Percentiles rank a stretch among this genome's conserved stretches.
These are phyloP conservation scores for Turnix velox DNA, from an alignment of 2,113 vertebrate genomes.

Conservation along the genomic window DNA sequence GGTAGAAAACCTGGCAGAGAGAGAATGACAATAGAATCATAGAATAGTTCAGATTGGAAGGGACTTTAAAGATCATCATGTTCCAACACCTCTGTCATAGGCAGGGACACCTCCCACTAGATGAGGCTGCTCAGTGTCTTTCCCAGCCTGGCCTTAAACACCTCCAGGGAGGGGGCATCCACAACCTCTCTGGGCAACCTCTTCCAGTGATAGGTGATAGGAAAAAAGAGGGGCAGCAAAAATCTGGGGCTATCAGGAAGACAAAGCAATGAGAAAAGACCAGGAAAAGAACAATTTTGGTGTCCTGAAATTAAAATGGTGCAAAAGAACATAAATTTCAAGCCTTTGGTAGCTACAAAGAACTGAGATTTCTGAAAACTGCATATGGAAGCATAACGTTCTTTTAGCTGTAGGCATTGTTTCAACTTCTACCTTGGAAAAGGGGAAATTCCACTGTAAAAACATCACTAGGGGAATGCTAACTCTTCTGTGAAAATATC, in stretches of 20 bases:
- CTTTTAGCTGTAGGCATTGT: background rate
- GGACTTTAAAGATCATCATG: too few species aligned
- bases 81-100: too few species aligned
- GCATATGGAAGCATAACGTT: background rate
- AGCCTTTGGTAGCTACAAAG: background rate
- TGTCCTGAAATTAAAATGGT: background rate
- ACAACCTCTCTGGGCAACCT: too few species aligned
- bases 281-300: background rate
- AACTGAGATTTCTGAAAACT: background rate
- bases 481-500: background rate
- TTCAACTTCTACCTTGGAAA: background rate
- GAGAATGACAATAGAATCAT: background rate
- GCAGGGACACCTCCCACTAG: too few species aligned
- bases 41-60: too few species aligned
- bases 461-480: background rate
- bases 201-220: too few species aligned
- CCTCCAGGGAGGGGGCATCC: too few species aligned
- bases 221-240: background rate
- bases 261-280: background rate
- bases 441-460: background rate
- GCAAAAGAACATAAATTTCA: background rate
- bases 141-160: too few species aligned
- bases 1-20: background rate
- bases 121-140: too few species aligned
- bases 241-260: background rate